These are phyloP conservation scores for Indri indri DNA, from an alignment of 2,113 vertebrate species.

Conservation along the genomic window DNA sequence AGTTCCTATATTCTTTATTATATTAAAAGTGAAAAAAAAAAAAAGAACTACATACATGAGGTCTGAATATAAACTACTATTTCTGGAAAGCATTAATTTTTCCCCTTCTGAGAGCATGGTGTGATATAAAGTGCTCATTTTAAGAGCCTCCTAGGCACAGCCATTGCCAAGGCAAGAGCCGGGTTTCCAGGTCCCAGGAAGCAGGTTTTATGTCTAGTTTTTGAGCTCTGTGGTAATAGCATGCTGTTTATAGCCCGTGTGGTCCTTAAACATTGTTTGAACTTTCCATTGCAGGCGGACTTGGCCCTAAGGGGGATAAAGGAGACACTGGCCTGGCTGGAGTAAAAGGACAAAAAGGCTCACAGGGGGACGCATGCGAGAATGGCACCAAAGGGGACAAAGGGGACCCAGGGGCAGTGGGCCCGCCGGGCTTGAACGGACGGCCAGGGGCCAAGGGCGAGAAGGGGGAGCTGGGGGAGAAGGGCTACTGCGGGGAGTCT, in stretches of 20 bases:
- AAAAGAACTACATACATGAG: neutral
- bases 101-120: neutral
- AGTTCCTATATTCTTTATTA: neutral
- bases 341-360: conserved; percentile 89
- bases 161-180: neutral
- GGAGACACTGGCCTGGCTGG: conserved; percentile 88
- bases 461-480: conserved; percentile 92
- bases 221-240: neutral
- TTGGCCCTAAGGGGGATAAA: conserved; percentile 92
- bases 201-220: neutral
- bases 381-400: conserved; percentile 93
- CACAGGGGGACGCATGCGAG: conserved; percentile 89
- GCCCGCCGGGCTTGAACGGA: conserved; percentile 85
- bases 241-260: neutral
- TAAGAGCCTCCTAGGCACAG: neutral
- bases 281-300: conserved; percentile 86
- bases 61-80: neutral
- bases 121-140: neutral
- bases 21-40: neutral
- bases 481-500: conserved; percentile 87
- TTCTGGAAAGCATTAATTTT: neutral
- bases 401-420: conserved; percentile 86
- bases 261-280: neutral
- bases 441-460: conserved; percentile 86
- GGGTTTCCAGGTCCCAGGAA: neutral